These are phyloP conservation scores for Melanotaenia pygmaea DNA, from an alignment of 2,797 vertebrate species.

Conservation along the genomic window DNA sequence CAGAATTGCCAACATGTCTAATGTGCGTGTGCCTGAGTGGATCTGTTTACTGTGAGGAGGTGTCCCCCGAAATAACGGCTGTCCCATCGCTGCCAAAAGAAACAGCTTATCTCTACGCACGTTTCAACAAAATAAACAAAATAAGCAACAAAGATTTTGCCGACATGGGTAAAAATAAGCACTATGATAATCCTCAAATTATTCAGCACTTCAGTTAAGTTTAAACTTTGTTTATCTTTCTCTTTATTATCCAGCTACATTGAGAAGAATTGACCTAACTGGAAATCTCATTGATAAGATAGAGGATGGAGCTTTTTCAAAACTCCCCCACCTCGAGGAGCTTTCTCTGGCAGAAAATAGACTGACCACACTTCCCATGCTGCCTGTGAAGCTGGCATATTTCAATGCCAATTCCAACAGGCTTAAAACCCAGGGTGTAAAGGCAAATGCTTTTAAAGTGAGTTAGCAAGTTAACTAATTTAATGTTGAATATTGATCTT, in stretches of 20 bases:
- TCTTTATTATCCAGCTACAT: slow-evolving; percentile 78
- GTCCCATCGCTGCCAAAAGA: slow-evolving; percentile 92
- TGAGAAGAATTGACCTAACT: slow-evolving; percentile 91
- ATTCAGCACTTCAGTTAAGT: neutral
- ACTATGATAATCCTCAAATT: neutral
- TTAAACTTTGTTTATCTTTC: neutral
- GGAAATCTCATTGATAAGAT: slow-evolving; percentile 91
- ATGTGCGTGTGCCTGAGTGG: slow-evolving; percentile 92
- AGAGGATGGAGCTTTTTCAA: slow-evolving; percentile 92
- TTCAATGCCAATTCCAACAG: slow-evolving; percentile 90
- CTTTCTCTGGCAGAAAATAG: slow-evolving; percentile 89
- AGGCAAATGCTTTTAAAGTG: slow-evolving; percentile 91
- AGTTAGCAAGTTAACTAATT: neutral
- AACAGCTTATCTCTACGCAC: slow-evolving; percentile 90
- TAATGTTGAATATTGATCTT: neutral
- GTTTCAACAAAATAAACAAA: slow-evolving; percentile 93
- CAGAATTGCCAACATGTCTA: slow-evolving; percentile 93
- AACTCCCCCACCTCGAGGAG: slow-evolving; percentile 88
- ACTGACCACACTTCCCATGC: slow-evolving; percentile 88
- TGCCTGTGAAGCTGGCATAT: slow-evolving; percentile 86
- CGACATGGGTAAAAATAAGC: slow-evolving; percentile 85
- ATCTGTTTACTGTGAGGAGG: slow-evolving; percentile 94
- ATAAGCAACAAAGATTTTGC: slow-evolving; percentile 89
- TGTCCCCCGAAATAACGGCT: slow-evolving; percentile 84
- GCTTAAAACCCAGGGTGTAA: slow-evolving; percentile 91